A percentile compares a stretch with the other conserved stretches of the same genome.
These are phyloP conservation scores for Aphrocallistes beatrix DNA, from an alignment of 37 sponge, comb jelly and placozoan genomes.

Conservation along the genomic window DNA sequence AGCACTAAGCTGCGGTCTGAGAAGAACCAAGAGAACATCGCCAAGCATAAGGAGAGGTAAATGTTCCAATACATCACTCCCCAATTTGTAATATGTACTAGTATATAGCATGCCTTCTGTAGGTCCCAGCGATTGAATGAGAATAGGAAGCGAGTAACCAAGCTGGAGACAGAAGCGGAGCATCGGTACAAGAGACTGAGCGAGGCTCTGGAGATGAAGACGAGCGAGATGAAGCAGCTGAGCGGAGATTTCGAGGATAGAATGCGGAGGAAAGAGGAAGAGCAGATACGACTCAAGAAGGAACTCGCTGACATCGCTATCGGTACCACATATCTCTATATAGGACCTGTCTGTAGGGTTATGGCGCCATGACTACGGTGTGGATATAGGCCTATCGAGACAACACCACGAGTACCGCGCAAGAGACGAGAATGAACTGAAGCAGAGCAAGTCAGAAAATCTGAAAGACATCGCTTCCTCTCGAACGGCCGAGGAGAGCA, in stretches of 20 bases:
- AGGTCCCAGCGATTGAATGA: neutral
- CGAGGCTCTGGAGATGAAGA: neutral
- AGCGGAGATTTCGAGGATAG: neutral
- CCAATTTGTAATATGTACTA: too few relatives aligned
- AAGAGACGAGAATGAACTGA: neutral
- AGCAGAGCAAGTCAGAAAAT: neutral
- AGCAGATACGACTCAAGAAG: neutral
- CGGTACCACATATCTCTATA: neutral
- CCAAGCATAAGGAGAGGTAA: neutral
- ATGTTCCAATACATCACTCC: too few relatives aligned
- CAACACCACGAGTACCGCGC: neutral
- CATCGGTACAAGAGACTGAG: neutral
- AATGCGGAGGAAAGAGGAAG: neutral
- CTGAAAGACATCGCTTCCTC: neutral
- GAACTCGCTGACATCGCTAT: neutral
- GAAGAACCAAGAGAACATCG: neutral
- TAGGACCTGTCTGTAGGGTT: neutral
- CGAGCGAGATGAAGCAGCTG: constrained; percentile 16
- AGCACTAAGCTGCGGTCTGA: neutral
- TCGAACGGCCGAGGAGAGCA: neutral
- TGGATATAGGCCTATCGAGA: neutral
- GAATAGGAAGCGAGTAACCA: neutral
- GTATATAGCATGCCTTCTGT: too few relatives aligned
- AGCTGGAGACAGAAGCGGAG: neutral
- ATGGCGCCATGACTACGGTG: neutral